Evolutionary conservation across 2,113 vertebrate genomes (phyloP).

Genomic region (Zootoca vivipara): DNA sequence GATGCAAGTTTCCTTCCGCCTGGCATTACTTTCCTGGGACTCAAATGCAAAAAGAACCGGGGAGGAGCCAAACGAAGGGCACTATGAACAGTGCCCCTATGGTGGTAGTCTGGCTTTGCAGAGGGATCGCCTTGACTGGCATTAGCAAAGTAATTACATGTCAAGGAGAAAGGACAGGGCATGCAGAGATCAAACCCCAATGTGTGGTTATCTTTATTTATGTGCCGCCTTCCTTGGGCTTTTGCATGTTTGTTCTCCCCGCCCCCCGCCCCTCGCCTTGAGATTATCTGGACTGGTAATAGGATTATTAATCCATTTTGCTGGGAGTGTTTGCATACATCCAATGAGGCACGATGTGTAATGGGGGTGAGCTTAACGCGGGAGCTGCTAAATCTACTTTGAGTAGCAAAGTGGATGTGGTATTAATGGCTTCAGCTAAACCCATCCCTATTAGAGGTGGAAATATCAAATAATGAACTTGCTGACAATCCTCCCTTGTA

Average conservation of each 20-base stretch:
- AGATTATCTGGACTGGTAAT: conserved; percentile 69
- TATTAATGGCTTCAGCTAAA: conserved; percentile 33
- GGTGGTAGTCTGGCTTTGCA: not conserved
- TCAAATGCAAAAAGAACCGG: not conserved
- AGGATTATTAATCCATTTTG: conserved; percentile 70
- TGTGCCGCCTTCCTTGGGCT: conserved; percentile 58
- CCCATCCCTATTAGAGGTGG: conserved; percentile 25
- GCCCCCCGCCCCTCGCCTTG: not conserved
- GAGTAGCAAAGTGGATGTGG: conserved; percentile 32
- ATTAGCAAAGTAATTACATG: conserved; percentile 48
- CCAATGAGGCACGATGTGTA: conserved; percentile 54
- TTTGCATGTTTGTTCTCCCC: conserved; percentile 26
- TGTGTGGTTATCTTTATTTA: conserved; percentile 58
- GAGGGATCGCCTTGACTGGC: rapidly evolving
- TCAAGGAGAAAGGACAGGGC: not conserved
- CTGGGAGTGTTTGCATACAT: conserved; percentile 60
- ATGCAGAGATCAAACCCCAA: conserved; percentile 54
- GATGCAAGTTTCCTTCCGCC: not conserved
- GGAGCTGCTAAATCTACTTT: conserved; percentile 41
- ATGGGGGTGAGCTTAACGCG: conserved; percentile 45
- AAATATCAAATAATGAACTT: not conserved
- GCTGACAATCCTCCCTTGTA: not conserved
- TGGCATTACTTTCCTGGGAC: conserved; percentile 22
- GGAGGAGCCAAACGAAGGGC: rapidly evolving
- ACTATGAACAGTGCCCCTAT: not conserved